Conservation (phyloP, 2,797 vertebrate genomes). For the Trachops cirrhosus region DNA sequence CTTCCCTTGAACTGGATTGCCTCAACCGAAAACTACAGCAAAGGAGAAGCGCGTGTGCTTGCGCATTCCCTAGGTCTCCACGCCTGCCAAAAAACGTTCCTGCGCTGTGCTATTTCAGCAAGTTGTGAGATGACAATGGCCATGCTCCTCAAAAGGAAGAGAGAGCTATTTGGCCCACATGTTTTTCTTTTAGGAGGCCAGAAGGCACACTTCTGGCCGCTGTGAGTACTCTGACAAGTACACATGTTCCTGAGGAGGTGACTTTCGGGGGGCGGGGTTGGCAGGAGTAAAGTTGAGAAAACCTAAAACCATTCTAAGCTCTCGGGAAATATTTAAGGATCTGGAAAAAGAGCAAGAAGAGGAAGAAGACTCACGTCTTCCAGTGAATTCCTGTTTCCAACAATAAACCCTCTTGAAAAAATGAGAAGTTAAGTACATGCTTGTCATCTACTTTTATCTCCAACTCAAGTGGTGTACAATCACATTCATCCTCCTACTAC, state of each 20-base stretch:
- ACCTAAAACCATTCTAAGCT: not conserved
- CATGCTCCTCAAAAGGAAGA: slow-evolving; percentile 61
- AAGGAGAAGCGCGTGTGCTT: not conserved
- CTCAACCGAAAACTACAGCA: not conserved
- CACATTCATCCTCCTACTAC: not conserved
- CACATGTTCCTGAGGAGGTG: not conserved
- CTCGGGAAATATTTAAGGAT: slow-evolving; percentile 31
- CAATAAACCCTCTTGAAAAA: not conserved
- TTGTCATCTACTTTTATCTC: slow-evolving; percentile 2
- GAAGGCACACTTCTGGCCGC: slow-evolving; percentile 44
- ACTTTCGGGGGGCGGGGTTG: not conserved
- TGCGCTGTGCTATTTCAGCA: slow-evolving; percentile 56
- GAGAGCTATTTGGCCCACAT: slow-evolving; percentile 69
- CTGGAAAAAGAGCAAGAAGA: not conserved
- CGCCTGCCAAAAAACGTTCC: slow-evolving; percentile 50
- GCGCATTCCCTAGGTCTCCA: slow-evolving; percentile 19
- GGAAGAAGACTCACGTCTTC: not conserved
- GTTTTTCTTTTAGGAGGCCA: slow-evolving; percentile 72
- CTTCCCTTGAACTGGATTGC: not conserved
- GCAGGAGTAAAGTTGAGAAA: slow-evolving; percentile 28
- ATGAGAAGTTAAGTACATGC: not conserved
- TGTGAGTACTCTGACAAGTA: not conserved
- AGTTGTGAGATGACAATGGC: slow-evolving; percentile 65
- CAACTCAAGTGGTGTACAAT: not conserved
- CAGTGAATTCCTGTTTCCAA: slow-evolving; percentile 26